Evolutionary conservation across 2,113 vertebrate genomes (phyloP).

Genomic region (Fulmarus glacialis): DNA sequence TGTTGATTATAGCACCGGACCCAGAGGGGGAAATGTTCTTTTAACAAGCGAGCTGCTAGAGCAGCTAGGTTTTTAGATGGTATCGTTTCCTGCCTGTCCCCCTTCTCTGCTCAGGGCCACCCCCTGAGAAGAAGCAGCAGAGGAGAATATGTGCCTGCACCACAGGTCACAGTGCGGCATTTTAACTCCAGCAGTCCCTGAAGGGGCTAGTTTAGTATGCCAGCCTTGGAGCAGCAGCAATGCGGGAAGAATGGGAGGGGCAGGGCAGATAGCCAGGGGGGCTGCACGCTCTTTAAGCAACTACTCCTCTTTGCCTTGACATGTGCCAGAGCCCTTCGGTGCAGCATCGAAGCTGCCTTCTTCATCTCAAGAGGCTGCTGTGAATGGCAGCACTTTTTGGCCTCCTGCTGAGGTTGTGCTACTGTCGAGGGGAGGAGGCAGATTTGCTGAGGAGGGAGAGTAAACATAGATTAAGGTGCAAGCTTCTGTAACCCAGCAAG

Average conservation of each 20-base stretch:
- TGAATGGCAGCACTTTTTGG: background rate
- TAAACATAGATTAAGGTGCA: background rate
- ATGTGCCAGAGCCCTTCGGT: rapidly evolving
- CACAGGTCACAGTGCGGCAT: background rate
- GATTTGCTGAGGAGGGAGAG: background rate
- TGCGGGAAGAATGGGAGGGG: background rate
- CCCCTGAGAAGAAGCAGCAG: background rate
- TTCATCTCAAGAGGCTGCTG: background rate
- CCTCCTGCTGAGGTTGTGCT: background rate
- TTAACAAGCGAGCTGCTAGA: background rate
- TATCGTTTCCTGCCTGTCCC: background rate
- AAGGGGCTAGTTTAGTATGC: background rate
- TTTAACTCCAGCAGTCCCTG: background rate
- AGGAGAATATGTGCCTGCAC: background rate
- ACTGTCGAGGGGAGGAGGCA: rapidly evolving
- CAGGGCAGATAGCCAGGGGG: background rate
- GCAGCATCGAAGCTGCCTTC: rapidly evolving
- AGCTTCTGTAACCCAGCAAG: background rate
- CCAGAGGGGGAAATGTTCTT: background rate
- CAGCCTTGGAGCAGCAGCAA: background rate
- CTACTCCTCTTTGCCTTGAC: background rate
- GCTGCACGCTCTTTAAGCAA: background rate
- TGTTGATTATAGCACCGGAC: background rate
- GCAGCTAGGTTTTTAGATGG: background rate
- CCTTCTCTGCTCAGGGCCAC: background rate